Conservation (phyloP, 2,113 vertebrate genomes). For the Nothocercus nigrocapillus region DNA sequence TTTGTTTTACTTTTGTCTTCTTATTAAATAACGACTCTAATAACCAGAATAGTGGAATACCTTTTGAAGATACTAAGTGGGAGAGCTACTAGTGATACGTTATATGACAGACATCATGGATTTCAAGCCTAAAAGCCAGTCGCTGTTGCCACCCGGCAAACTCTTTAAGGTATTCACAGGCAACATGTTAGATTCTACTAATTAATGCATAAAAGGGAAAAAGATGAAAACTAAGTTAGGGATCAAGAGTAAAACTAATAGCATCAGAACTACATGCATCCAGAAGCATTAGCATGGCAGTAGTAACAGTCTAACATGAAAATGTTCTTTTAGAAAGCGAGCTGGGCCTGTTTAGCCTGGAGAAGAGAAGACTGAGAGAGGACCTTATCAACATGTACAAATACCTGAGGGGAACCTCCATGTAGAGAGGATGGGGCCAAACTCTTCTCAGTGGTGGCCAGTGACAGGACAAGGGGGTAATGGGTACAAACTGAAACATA, state of each 20-base stretch:
- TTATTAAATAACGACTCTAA: neutral
- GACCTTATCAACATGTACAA: too few relatives aligned
- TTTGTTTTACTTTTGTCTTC: neutral
- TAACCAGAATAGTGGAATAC: neutral
- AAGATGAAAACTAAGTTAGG: constrained; percentile 3
- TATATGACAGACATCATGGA: neutral
- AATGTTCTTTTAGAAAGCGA: neutral
- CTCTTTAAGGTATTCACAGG: neutral
- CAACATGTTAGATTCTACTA: neutral
- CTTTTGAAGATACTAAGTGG: neutral
- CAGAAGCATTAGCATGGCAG: neutral
- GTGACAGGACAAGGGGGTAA: too few relatives aligned
- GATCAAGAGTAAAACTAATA: neutral
- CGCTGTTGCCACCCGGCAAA: neutral
- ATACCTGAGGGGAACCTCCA: too few relatives aligned
- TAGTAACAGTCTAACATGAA: neutral
- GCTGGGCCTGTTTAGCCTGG: too few relatives aligned
- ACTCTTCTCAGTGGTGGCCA: too few relatives aligned
- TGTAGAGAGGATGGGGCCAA: too few relatives aligned
- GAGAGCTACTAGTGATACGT: neutral
- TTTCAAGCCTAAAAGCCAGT: constrained; percentile 13
- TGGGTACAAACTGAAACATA: too few relatives aligned
- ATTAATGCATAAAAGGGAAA: neutral
- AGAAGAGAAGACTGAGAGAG: too few relatives aligned
- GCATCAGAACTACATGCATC: neutral